A percentile compares a stretch with the other conserved stretches of the same genome.
Evolutionary conservation across 2,113 vertebrate genomes (phyloP).

Genomic region (Manacus vitellinus): DNA sequence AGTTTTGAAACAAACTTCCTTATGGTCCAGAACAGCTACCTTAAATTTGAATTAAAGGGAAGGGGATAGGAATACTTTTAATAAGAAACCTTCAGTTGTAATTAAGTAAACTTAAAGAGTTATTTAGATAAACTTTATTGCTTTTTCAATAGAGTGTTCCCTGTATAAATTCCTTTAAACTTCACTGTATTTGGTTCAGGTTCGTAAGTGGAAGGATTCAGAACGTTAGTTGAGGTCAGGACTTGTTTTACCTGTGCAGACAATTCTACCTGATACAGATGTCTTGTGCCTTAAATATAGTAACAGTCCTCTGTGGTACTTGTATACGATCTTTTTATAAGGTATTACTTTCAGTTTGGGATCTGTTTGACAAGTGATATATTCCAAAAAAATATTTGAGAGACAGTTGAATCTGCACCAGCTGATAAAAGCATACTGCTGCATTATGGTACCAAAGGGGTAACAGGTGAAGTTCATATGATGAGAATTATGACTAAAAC

Average conservation of each 20-base stretch:
- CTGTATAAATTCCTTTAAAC: neutral
- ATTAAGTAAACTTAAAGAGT: neutral
- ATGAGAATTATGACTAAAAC: neutral
- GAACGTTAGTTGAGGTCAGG: neutral
- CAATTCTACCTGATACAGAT: neutral
- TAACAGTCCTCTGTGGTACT: neutral
- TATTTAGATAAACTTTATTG: neutral
- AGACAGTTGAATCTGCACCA: neutral
- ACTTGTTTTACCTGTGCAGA: neutral
- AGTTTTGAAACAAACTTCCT: neutral
- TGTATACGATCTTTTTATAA: neutral
- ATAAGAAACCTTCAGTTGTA: neutral
- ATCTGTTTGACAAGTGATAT: neutral
- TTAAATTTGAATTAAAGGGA: neutral
- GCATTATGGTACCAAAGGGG: neutral
- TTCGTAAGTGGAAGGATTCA: neutral
- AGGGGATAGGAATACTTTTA: neutral
- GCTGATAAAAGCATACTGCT: neutral
- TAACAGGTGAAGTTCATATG: neutral
- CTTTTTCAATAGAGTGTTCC: neutral
- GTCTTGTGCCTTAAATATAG: neutral
- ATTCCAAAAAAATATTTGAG: neutral
- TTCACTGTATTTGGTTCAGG: neutral
- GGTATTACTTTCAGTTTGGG: neutral
- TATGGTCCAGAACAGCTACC: neutral